phyloP scores from a whole-genome alignment of 2,797 vertebrate genomes.

The Peromyscus aztecus region DNA sequence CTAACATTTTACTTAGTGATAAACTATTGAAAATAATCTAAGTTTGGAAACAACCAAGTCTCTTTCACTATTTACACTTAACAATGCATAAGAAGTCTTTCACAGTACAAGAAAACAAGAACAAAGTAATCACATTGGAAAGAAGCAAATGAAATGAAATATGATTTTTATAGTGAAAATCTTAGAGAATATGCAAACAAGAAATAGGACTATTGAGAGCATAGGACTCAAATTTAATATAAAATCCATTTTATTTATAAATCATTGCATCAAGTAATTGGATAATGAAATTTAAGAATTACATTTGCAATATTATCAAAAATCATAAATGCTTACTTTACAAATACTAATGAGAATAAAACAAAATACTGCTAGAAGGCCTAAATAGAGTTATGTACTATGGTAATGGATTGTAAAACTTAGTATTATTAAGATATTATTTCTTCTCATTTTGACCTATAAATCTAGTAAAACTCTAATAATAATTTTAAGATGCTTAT shows the following conservation, averaged over 20 bases:
- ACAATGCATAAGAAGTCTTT: not conserved
- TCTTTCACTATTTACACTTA: not conserved
- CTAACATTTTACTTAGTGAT: not conserved
- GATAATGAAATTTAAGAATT: constrained; percentile 38
- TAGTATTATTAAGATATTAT: not conserved
- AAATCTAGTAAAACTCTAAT: constrained; percentile 19
- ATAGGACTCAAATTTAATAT: not conserved
- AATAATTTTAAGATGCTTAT: constrained; percentile 30
- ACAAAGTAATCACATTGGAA: not conserved
- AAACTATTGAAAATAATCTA: not conserved
- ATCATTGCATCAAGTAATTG: constrained; percentile 5
- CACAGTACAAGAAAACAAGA: not conserved
- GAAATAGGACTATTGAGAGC: not conserved
- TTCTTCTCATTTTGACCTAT: constrained; percentile 1
- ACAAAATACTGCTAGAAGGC: constrained; percentile 17
- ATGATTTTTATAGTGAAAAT: not conserved
- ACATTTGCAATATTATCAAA: not conserved
- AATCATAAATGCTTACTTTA: constrained; percentile 7
- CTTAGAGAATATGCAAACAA: not conserved
- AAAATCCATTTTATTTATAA: constrained; percentile 27
- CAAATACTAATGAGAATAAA: constrained; percentile 34
- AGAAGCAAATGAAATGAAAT: not conserved
- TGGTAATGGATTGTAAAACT: constrained; percentile 7
- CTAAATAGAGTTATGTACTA: not conserved
- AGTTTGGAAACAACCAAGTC: not conserved